Evolutionary conservation across 1,140 invertebrate genomes (phyloP), one percentile per base, ranked within the genome.

Genomic region (Notospermus geniculatus): DNA sequence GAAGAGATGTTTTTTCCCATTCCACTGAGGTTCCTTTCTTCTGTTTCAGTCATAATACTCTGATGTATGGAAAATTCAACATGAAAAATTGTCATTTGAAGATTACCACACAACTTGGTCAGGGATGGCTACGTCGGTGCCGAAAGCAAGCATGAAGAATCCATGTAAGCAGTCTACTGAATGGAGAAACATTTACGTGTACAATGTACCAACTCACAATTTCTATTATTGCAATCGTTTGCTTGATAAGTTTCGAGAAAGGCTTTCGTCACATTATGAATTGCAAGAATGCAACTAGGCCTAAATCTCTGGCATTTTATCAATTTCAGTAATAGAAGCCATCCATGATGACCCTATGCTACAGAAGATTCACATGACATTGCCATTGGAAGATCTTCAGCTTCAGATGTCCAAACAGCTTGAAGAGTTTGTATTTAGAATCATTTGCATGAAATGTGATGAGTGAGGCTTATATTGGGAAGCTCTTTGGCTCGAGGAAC

Each of bases 21-120:
- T n/a, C 29, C 19, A 19, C 11, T 9, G 17, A 19, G n/a, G n/a
- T 7, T 25, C 7, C 54, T 27, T 52, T 54, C 15, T 57, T 52
- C 28, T 56, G 27, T 50, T 69, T 52, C 64, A 78, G 76, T 50
- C 71, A 76, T 63, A 66, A 71, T 41, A 70, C 63, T 27, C 54
- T 78, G 23, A 72, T 75, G 67, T 78, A 75, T 68, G 76, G 76
- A 11, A 60, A 63, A 27, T 72, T 78, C 53, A 64, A 65, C 23
- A 61, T 36, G 32, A 50, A 50, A 65, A 63, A 32, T 60, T 80
- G 9, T 77, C 76, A 9, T 80, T 80, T 67, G 75, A 79, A 32
- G 76, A 80, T 61, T 79, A 80, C 58, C 70, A 75, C 54, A 64
- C 59, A 9, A 74, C 71, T 2, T 80, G 78, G 78, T 67, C 69